phyloP scores from a whole-genome alignment of 2,888 invertebrate genomes.

The Drosophila rubida region DNA sequence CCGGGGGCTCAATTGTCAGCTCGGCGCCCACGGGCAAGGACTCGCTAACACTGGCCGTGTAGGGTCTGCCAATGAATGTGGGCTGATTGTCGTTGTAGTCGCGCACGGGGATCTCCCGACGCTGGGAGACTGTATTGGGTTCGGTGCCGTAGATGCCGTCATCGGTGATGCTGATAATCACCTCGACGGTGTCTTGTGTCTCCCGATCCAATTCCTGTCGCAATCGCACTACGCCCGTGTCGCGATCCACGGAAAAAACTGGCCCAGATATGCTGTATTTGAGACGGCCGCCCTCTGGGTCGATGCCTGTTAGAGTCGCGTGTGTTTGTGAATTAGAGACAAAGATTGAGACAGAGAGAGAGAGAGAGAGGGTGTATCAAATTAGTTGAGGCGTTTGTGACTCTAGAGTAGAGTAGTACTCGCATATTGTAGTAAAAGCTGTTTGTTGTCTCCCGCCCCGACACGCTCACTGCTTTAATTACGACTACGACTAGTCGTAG shows the following conservation, averaged over 20 bases:
- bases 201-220: slow-evolving; percentile 90
- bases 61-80: slow-evolving; percentile 90
- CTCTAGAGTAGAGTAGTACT: slow-evolving; percentile 13
- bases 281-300: slow-evolving; percentile 90
- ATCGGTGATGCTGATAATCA: slow-evolving; percentile 93
- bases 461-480: slow-evolving; percentile 78
- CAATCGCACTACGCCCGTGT: slow-evolving; percentile 90
- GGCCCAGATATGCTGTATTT: slow-evolving; percentile 93
- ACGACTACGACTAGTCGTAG: slow-evolving; percentile 47
- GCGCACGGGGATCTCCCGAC: slow-evolving; percentile 90
- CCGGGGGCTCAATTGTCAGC: slow-evolving; percentile 87
- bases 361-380: slow-evolving; percentile 46
- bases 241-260: slow-evolving; percentile 91
- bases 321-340: slow-evolving; percentile 8
- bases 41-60: slow-evolving; percentile 90
- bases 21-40: slow-evolving; percentile 88
- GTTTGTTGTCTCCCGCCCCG: slow-evolving; percentile 60
- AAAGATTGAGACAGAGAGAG: no score
- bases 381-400: slow-evolving; percentile 55
- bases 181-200: slow-evolving; percentile 89
- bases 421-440: slow-evolving; percentile 41
- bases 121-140: slow-evolving; percentile 91
- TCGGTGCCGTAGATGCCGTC: slow-evolving; percentile 89
- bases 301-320: slow-evolving; percentile 87
- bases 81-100: slow-evolving; percentile 94